Base-by-base conservation (phyloP, 2,113 vertebrate genomes). In the Anthoscopus minutus region DNA sequence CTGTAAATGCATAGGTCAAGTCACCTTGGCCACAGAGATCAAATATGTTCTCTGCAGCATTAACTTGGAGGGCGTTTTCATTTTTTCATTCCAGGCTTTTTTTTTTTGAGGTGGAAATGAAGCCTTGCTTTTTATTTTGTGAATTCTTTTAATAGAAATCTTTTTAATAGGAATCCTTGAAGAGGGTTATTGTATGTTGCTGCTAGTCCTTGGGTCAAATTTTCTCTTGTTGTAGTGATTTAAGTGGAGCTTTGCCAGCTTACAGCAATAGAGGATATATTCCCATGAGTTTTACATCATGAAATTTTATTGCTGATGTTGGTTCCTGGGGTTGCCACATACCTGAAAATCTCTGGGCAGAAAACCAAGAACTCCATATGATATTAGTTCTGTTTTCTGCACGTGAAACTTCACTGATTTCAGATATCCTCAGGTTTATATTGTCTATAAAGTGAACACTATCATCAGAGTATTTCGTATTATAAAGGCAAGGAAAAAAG, bases 271-370 rank as follows among this genome's bases (percentile, higher is more conserved):
- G 79, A 86, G 37, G 45, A 48, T 84, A 77, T 86, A 91, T 71
- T 91, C 88, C 88, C 53, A 19, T 60, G 89, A 73, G 81, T 58
- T 94, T 95, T 93, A 91, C 56, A 82, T 85, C 85, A 78, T 64
- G 51, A 86, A 70, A 53, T 88, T 96, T 92, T 95, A 78, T 93
- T 93, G 94, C 92, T 94, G 82, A 81, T 93, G 76, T 83, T 94
- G 72, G 45, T 90, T 96, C 76, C 76, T 82, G 74, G 31, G 66
- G 60, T 92, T 94, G 64, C 72, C 88, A 88, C 66, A 80, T 92
- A 95, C 93, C 92, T 94, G 82, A 81, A 86, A 67, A 92, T 81
- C 48, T 81, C 67, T 88, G 89, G 92, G 88, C 79, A 92, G 53
- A 86, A 94, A 86, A 28, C 42, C 79, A 92, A 92, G 88, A 94